Evolutionary conservation across 2,888 invertebrate species (phyloP).

Genomic region (Lithophane ornitopus): DNA sequence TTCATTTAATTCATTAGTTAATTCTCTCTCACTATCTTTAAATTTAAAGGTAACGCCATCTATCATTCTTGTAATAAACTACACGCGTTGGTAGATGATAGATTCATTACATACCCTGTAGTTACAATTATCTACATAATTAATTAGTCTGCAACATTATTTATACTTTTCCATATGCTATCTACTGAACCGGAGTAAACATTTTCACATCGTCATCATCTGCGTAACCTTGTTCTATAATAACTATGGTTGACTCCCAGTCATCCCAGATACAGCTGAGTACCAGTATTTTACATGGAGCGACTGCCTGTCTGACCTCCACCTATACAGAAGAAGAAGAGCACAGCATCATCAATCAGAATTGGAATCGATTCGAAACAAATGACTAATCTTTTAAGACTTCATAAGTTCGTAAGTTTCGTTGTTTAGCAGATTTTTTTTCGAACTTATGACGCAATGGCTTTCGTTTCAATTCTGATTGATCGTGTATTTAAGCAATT

Average conservation of each 20-base stretch:
- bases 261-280: not conserved
- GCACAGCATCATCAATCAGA: no score
- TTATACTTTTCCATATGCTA: not conserved
- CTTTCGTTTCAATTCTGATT: no score
- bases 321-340: no score
- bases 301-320: no score
- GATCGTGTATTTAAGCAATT: no score
- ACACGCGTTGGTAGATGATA: constrained; percentile 29
- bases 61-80: constrained; percentile 48
- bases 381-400: no score
- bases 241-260: not conserved
- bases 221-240: not conserved
- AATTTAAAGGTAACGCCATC: constrained; percentile 39
- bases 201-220: not conserved
- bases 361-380: no score
- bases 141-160: constrained; percentile 28
- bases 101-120: constrained; percentile 35
- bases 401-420: no score
- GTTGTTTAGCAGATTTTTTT: no score
- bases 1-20: not conserved
- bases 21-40: constrained; percentile 7
- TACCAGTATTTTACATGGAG: not conserved
- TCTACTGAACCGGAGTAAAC: not conserved
- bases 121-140: constrained; percentile 15
- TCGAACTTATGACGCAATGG: no score